Evolutionary conservation across 2,797 vertebrate species (phyloP).

Genomic region (Ctenosaura bakeri): DNA sequence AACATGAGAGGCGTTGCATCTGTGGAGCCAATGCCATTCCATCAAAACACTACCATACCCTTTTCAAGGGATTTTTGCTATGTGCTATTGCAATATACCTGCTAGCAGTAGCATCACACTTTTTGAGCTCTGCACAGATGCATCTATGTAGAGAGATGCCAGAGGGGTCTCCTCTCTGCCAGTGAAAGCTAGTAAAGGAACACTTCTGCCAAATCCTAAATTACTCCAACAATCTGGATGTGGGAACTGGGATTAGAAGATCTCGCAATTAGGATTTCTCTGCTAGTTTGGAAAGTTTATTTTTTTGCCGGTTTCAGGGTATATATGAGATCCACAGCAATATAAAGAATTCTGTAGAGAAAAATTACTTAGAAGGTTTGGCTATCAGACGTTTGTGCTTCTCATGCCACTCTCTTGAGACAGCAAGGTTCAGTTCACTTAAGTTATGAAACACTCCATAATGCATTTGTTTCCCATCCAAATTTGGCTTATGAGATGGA

Average conservation of each 20-base stretch:
- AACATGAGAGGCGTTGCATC: neutral
- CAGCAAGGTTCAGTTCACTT: neutral
- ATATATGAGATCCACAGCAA: neutral
- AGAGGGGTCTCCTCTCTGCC: neutral
- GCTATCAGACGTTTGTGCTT: neutral
- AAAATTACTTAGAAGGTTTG: neutral
- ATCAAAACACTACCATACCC: no score
- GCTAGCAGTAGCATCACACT: no score
- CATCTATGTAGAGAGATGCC: no score
- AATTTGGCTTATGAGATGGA: neutral
- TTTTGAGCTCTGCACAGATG: no score
- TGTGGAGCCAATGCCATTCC: neutral
- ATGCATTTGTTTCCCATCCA: neutral
- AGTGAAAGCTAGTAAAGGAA: neutral
- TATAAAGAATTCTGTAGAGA: neutral
- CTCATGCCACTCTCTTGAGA: neutral
- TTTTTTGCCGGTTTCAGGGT: neutral
- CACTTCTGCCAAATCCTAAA: neutral
- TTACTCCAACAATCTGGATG: neutral
- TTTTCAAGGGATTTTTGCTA: no score
- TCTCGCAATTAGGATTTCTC: no score
- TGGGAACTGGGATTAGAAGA: no score
- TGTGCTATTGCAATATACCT: no score
- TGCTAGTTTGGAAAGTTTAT: neutral
- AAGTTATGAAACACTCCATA: neutral